phyloP scores from a whole-genome alignment of 2,797 vertebrate species.

The Enteromius paludinosus region DNA sequence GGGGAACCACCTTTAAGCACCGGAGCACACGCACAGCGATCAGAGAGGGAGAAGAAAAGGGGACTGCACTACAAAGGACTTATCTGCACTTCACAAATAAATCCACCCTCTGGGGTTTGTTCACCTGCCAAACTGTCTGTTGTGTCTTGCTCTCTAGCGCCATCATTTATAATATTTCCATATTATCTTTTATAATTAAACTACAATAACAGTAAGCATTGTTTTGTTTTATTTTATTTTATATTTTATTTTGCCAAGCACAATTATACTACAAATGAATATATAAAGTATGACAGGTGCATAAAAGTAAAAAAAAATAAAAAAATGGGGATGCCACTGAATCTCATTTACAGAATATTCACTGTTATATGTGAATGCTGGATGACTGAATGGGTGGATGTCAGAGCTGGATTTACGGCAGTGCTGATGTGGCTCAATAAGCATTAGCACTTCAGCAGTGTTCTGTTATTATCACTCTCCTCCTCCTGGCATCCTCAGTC shows the following conservation, averaged over 20 bases:
- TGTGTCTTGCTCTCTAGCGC: too few relatives aligned
- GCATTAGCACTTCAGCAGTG: conserved; percentile 17
- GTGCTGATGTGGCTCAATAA: conserved; percentile 33
- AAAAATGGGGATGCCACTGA: not conserved
- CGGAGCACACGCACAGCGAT: too few relatives aligned
- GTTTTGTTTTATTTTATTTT: not conserved
- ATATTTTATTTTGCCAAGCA: not conserved
- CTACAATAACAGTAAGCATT: too few relatives aligned
- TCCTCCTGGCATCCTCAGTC: not conserved
- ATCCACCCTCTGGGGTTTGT: too few relatives aligned
- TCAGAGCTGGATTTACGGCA: conserved; percentile 11
- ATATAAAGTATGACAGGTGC: not conserved
- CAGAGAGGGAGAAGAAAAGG: too few relatives aligned
- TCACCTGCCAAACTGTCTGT: too few relatives aligned
- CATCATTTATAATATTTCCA: too few relatives aligned
- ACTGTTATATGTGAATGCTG: not conserved
- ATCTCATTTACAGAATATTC: not conserved
- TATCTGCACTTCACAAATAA: too few relatives aligned
- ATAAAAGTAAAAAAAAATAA: not conserved
- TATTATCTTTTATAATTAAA: too few relatives aligned
- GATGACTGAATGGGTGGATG: conserved; percentile 4
- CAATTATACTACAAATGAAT: not conserved
- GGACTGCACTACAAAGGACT: too few relatives aligned
- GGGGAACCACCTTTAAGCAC: too few relatives aligned
- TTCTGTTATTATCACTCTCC: conserved; percentile 1